Base-by-base conservation (phyloP, 2,888 invertebrate species). In the Tetrapedia diversipes region DNA sequence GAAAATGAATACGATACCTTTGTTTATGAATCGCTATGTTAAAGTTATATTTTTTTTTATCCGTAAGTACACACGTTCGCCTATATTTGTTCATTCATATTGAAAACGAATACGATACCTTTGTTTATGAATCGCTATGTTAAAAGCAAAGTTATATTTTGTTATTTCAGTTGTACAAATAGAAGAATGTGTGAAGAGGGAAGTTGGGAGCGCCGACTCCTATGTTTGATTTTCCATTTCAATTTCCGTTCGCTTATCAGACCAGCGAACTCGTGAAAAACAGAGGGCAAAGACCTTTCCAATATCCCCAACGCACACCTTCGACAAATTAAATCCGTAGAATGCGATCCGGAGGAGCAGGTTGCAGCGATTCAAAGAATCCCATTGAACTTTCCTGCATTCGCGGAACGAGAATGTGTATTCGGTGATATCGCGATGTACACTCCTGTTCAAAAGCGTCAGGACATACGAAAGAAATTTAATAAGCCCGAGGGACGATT, bases 291-390 rank as follows among this genome's bases (percentile, higher is more conserved):
- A 11, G 19, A 19, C 32, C 11, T 10, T 6, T 37, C 45, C 37
- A 16, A 19, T 2, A 47, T n/a, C 8, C 29, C n/a, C 2, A 2
- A 8, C 2, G 10, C 10, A 19, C 6, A 45, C 43, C 54, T 6
- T 2, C 4, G 37, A 47, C 7, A 27, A 54, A 65, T 39, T 43
- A 41, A 51, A 43, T 41, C n/a, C 41, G 3, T 14, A 27, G 49
- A 67, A 29, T n/a, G 11, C 27, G 41, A 43, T 16, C 24, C 24
- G 53, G 22, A 32, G 41, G 39, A 32, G 29, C 7, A 4, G 19
- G 32, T 32, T 22, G 32, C n/a, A 14, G 2, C 32, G 45, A 73
- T 29, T 41, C 59, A n/a, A 47, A 34, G 39, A 54, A 73, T 65
- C 24, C 22, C 22, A 41, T 41, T 53, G 14, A 59, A 53, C 10